A percentile compares a stretch with the other conserved stretches of the same genome.
Conservation (phyloP, 2,797 vertebrate species). For the Brotula barbata region DNA sequence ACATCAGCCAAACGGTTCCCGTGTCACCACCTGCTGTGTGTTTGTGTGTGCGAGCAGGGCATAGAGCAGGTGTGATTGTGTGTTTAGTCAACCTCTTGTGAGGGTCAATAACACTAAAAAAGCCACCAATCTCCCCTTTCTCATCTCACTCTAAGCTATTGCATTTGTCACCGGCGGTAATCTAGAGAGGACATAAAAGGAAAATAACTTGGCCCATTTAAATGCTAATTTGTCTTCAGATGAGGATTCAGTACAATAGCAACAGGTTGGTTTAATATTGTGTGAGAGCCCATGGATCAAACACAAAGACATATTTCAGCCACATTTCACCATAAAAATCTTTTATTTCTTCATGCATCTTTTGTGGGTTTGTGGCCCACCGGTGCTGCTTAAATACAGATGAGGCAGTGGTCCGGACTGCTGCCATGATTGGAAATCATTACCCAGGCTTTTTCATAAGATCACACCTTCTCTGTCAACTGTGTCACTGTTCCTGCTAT, state of each 20-base stretch:
- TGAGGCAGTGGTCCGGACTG: slow-evolving; percentile 50
- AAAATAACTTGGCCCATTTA: slow-evolving; percentile 75
- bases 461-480: slow-evolving; percentile 30
- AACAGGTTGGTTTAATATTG: slow-evolving; percentile 66
- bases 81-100: slow-evolving; percentile 65
- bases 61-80: slow-evolving; percentile 23
- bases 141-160: slow-evolving; percentile 64
- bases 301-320: slow-evolving; percentile 59
- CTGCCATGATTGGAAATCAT: slow-evolving; percentile 56
- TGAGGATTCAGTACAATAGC: slow-evolving; percentile 64
- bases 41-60: slow-evolving; percentile 29
- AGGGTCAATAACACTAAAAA: slow-evolving; percentile 71
- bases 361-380: slow-evolving; percentile 38
- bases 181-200: slow-evolving; percentile 58
- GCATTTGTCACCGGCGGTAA: slow-evolving; percentile 44
- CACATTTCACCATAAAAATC: slow-evolving; percentile 51
- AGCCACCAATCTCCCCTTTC: slow-evolving; percentile 50
- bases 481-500: slow-evolving; percentile 9
- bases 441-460: slow-evolving; percentile 49
- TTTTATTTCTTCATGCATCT: slow-evolving; percentile 67
- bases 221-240: slow-evolving; percentile 74
- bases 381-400: slow-evolving; percentile 59
- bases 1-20: slow-evolving; percentile 53
- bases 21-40: slow-evolving; percentile 41
- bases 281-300: slow-evolving; percentile 58